Percentiles rank a stretch among this genome's conserved stretches.
These are phyloP conservation scores for Amphiura filiformis DNA, from an alignment of 35 echinoderm and acorn worm genomes.

Conservation along the genomic window DNA sequence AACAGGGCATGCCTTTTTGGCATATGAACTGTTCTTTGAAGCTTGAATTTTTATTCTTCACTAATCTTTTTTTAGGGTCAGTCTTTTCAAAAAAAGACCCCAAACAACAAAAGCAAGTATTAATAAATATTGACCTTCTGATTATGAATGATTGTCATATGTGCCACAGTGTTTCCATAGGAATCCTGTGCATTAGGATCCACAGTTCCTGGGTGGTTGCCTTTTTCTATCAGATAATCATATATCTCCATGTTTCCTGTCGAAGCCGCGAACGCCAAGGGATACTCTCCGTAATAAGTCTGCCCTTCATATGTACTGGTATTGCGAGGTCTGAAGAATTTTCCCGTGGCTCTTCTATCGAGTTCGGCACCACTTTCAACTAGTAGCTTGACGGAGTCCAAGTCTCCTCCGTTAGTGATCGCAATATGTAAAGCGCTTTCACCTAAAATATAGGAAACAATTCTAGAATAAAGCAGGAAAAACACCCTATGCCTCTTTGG, in stretches of 20 bases:
- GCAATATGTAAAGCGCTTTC: slow-evolving; percentile 81
- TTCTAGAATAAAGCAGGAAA: too few species aligned
- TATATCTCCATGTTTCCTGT: slow-evolving; percentile 80
- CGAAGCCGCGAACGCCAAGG: slow-evolving; percentile 83
- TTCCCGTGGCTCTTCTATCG: slow-evolving; percentile 65
- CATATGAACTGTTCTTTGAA: too few species aligned
- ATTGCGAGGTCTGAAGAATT: slow-evolving; percentile 75
- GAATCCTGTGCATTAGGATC: slow-evolving; percentile 75
- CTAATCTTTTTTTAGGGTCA: not conserved
- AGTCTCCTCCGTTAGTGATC: slow-evolving; percentile 66
- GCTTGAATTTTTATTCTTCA: too few species aligned
- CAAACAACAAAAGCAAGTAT: not conserved
- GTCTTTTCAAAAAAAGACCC: not conserved
- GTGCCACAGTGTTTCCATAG: slow-evolving; percentile 84
- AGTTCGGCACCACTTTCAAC: slow-evolving; percentile 42
- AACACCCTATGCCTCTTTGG: too few species aligned
- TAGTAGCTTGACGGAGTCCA: slow-evolving; percentile 69
- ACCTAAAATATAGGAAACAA: too few species aligned
- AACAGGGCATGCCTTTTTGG: too few species aligned
- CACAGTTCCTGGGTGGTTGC: slow-evolving; percentile 34
- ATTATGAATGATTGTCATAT: slow-evolving; percentile 91
- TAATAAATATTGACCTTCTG: slow-evolving; percentile 47
- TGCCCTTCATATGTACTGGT: slow-evolving; percentile 48
- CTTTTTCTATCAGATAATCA: slow-evolving; percentile 53
- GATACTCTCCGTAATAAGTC: slow-evolving; percentile 90